Evolutionary conservation across 53 echinoderm and acorn worm genomes (phyloP).

Genomic region (Henricia sp.): DNA sequence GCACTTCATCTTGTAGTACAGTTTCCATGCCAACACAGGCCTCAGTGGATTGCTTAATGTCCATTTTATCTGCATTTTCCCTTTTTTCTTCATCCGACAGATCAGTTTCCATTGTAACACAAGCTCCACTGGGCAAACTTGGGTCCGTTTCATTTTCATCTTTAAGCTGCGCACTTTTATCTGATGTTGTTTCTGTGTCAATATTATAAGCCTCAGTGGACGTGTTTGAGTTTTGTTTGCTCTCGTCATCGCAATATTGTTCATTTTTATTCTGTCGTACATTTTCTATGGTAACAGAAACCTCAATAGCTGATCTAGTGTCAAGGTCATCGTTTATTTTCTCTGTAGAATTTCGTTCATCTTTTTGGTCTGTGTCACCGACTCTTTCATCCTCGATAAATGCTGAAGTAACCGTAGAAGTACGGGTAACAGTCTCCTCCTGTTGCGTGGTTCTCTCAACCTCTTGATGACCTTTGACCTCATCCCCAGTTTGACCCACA

Average conservation of each 20-base stretch:
- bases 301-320: neutral
- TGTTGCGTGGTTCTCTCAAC: neutral
- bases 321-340: neutral
- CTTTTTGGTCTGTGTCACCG: neutral
- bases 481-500: too few species aligned
- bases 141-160: neutral
- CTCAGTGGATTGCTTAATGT: too few species aligned
- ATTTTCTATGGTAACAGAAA: neutral
- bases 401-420: neutral
- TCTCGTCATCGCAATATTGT: neutral
- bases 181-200: too few species aligned
- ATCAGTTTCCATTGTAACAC: neutral
- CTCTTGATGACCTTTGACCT: constrained; percentile 1
- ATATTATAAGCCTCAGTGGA: too few species aligned
- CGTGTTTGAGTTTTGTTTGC: too few species aligned
- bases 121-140: too few species aligned
- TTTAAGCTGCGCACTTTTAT: too few species aligned
- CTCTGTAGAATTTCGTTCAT: too few species aligned
- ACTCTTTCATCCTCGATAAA: neutral
- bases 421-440: neutral
- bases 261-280: neutral
- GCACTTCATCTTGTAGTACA: neutral
- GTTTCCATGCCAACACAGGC: constrained; percentile 31
- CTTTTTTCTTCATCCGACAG: neutral
- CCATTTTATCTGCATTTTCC: neutral